phyloP scores from a whole-genome alignment of 2,113 vertebrate genomes.

The Myrmecophaga tridactyla region DNA sequence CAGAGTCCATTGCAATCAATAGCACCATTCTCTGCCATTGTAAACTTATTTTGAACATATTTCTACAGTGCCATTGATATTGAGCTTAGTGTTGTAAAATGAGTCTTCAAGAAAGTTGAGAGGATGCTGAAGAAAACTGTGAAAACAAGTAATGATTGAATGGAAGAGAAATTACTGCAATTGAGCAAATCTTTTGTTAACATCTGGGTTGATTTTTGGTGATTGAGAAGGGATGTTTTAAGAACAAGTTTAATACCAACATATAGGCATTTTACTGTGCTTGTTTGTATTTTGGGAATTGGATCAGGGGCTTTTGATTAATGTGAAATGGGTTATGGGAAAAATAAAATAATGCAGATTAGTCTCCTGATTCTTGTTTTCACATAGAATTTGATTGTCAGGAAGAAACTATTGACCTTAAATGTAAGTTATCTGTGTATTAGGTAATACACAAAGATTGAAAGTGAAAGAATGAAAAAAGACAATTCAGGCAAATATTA shows the following conservation, averaged over 20 bases:
- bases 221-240: conserved; percentile 27
- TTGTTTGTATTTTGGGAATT: conserved; percentile 1
- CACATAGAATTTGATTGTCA: neutral
- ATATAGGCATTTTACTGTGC: neutral
- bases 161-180: neutral
- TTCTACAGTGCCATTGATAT: neutral
- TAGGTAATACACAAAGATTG: neutral
- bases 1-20: neutral
- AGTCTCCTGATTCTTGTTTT: neutral
- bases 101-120: neutral
- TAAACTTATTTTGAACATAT: neutral
- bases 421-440: neutral
- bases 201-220: neutral
- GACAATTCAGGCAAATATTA: neutral
- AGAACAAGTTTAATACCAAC: neutral
- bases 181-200: conserved; percentile 12
- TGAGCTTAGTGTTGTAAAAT: conserved; percentile 5
- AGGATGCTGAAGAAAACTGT: conserved; percentile 10
- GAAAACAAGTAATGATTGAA: neutral
- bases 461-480: neutral
- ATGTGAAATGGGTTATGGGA: neutral
- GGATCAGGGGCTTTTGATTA: neutral
- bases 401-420: neutral
- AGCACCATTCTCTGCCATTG: neutral
- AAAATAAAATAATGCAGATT: neutral